Base-by-base conservation (phyloP, 2,888 invertebrate species). In the Caenorhabditis auriculariae region DNA sequence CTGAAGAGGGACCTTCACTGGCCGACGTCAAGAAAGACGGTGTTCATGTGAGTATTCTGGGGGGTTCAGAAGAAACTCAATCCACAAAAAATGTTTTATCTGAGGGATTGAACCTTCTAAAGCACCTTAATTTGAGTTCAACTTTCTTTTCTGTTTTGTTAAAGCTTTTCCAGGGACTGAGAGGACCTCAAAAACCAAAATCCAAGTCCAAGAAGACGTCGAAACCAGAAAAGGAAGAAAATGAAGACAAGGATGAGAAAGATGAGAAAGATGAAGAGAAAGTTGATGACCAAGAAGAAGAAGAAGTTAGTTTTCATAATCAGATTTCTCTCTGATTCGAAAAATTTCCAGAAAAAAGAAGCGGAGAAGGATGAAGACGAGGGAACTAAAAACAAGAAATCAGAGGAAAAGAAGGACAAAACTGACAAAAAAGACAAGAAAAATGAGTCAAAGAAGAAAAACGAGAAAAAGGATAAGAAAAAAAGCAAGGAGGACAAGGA, bases 1-100 rank as follows among this genome's bases (percentile, higher is more conserved):
- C 15, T 9, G 19, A n/a, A n/a, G n/a, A n/a, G 7, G 45, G n/a
- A n/a, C n/a, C n/a, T n/a, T n/a, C n/a, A 51, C 42, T 54, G 37
- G 59, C 50, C 7, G 59, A 54, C 15, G 46, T 59, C 21, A 59
- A 59, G 28, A 43, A 41, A 0, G 42, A 26, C 7, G 54, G 54
- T 24, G 45, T 41, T 41, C 54, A 54, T 38, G 54, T 59, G 26
- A 41, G 44, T 52, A 27, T 28, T 17, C 9, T 9, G 15, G 35
- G 15, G 9, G 35, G 9, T 35, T 35, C 15, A 12, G 35, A 35
- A 35, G 12, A 12, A 12, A 12, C 15, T 9, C 15, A 12, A 12
- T 12, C 35, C 19, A 38, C 17, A 38, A 38, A 35, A 15, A 12
- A 17, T 19, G 17, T 38, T 38, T 38, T 38, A 19, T 9, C 9